phyloP scores from a whole-genome alignment of 2,113 vertebrate species.

The Cacatua alba region DNA sequence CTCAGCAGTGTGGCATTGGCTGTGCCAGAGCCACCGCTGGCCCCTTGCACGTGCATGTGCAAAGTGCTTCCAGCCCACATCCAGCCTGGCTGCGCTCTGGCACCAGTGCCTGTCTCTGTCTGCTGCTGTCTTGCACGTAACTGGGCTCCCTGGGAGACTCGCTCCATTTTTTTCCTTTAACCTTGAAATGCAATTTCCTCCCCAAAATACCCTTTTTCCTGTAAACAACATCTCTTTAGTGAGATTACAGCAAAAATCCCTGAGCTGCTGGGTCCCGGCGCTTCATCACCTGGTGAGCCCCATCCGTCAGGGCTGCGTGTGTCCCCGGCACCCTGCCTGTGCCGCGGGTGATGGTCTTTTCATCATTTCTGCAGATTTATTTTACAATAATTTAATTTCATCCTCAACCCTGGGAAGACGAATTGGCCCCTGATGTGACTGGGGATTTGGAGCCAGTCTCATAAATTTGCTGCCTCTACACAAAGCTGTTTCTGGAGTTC shows the following conservation, averaged over 20 bases:
- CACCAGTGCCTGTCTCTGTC: rapidly evolving
- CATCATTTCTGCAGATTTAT: slow-evolving; percentile 75
- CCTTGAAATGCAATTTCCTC: slow-evolving; percentile 69
- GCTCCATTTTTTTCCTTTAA: slow-evolving; percentile 44
- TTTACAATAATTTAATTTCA: slow-evolving; percentile 78
- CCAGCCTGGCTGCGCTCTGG: not conserved
- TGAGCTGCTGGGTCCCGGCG: not conserved
- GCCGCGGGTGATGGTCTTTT: slow-evolving; percentile 16
- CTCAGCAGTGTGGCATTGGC: rapidly evolving
- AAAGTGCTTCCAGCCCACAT: rapidly evolving
- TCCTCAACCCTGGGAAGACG: slow-evolving; percentile 69
- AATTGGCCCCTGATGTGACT: slow-evolving; percentile 60
- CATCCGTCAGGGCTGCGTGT: slow-evolving; percentile 29
- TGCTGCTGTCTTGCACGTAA: rapidly evolving
- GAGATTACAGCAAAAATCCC: slow-evolving; percentile 58
- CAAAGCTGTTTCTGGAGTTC: slow-evolving; percentile 35
- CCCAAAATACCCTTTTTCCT: slow-evolving; percentile 57
- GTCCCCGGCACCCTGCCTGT: not conserved
- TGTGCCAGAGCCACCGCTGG: not conserved
- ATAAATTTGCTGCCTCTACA: slow-evolving; percentile 65
- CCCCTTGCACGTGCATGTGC: rapidly evolving
- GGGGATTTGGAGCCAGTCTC: slow-evolving; percentile 52
- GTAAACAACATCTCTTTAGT: slow-evolving; percentile 67
- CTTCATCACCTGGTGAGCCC: slow-evolving; percentile 9
- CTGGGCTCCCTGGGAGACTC: not conserved